phyloP scores from a whole-genome alignment of 2,888 invertebrate species.

The Tenthredo scrophulariae region DNA sequence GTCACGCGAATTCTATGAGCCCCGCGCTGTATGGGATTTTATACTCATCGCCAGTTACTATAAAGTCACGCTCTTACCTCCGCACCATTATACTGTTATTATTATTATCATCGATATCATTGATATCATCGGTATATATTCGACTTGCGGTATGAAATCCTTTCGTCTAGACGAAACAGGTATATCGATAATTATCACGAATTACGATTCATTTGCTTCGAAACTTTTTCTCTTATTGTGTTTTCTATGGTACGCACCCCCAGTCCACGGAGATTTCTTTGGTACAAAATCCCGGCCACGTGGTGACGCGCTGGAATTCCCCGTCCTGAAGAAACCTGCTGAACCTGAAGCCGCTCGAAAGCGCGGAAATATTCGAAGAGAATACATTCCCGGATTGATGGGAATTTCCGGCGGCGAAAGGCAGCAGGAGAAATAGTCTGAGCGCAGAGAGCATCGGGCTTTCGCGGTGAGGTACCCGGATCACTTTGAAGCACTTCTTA shows the following conservation, averaged over 20 bases:
- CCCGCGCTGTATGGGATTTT: neutral
- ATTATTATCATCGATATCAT: neutral
- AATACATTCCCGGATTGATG: neutral
- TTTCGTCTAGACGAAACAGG: neutral
- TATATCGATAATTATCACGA: neutral
- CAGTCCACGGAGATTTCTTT: constrained; percentile 71
- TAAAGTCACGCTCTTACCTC: neutral
- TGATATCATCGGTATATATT: neutral
- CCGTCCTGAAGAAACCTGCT: constrained; percentile 85
- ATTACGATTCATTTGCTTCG: neutral
- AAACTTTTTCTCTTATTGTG: neutral
- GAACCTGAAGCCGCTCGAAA: constrained; percentile 82
- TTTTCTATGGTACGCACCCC: constrained; percentile 68
- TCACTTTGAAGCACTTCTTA: neutral
- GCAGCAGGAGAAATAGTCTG: constrained; percentile 65
- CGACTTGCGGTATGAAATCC: neutral
- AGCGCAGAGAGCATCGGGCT: constrained; percentile 68
- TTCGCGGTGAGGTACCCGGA: constrained; percentile 15
- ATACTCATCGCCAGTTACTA: neutral
- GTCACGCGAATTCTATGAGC: constrained; percentile 9
- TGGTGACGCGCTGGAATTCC: constrained; percentile 81
- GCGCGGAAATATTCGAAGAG: neutral
- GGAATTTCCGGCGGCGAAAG: constrained; percentile 60
- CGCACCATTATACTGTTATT: neutral
- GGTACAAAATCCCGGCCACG: constrained; percentile 71